A percentile compares a stretch with the other conserved stretches of the same genome.
phyloP scores from a whole-genome alignment of 2,888 invertebrate species.

The Thalpophila matura region DNA sequence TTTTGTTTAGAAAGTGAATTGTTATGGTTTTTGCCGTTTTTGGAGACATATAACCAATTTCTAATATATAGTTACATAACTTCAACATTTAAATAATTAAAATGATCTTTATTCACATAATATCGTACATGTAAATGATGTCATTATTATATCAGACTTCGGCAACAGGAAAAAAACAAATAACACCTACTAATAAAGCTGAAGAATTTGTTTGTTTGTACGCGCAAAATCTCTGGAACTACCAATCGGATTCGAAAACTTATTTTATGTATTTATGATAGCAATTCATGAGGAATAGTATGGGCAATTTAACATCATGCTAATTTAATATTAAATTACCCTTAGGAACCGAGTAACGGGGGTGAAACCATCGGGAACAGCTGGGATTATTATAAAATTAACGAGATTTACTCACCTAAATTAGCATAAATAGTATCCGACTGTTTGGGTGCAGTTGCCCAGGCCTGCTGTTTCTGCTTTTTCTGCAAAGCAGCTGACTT shows the following conservation, averaged over 20 bases:
- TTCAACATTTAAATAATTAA: neutral
- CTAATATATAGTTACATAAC: constrained; percentile 6
- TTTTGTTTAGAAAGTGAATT: constrained; percentile 29
- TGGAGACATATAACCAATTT: constrained; percentile 3
- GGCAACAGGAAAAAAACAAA: neutral
- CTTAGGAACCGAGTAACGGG: no score
- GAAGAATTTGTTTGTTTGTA: no score
- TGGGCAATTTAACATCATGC: no score
- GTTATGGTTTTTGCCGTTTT: neutral
- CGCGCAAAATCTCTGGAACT: no score
- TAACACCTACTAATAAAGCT: no score
- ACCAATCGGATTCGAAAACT: no score
- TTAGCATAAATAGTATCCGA: constrained; percentile 94
- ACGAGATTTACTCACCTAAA: constrained; percentile 90
- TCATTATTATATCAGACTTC: neutral
- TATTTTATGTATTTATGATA: no score
- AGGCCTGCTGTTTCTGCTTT: constrained; percentile 90
- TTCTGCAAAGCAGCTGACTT: constrained; percentile 92
- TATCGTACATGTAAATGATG: neutral
- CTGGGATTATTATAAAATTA: neutral
- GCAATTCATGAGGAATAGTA: no score
- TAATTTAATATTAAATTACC: no score
- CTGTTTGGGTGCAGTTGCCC: constrained; percentile 82
- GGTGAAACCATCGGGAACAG: no score
- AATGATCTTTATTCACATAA: no score